Conservation (phyloP, 2,797 vertebrate genomes). For the Huso huso region DNA sequence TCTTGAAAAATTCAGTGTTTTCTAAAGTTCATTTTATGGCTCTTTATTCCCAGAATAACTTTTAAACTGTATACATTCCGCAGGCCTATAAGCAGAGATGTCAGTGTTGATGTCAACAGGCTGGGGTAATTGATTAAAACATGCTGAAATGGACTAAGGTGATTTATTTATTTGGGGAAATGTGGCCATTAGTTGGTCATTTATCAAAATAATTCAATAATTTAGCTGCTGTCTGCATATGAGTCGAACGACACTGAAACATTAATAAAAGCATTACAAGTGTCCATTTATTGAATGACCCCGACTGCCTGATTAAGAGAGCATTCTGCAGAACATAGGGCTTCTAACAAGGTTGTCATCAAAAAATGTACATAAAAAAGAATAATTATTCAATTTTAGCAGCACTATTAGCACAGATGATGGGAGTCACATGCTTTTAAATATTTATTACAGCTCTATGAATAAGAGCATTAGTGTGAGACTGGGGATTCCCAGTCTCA, state of each 20-base stretch:
- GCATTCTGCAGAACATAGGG: too few relatives aligned
- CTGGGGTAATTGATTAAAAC: constrained; percentile 12
- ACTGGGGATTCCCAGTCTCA: neutral
- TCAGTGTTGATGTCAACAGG: constrained; percentile 5
- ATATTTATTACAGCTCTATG: neutral
- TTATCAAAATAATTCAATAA: constrained; percentile 7
- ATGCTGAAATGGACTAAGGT: constrained; percentile 8
- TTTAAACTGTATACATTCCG: neutral
- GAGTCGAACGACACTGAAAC: neutral
- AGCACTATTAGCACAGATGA: too few relatives aligned
- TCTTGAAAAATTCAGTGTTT: neutral
- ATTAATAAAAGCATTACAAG: constrained; percentile 5
- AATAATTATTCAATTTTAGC: too few relatives aligned
- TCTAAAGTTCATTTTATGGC: neutral
- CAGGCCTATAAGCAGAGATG: neutral
- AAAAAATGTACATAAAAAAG: too few relatives aligned
- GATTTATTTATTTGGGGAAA: constrained; percentile 6
- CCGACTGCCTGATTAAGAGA: too few relatives aligned
- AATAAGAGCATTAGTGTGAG: neutral
- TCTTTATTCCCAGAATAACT: neutral
- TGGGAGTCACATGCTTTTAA: neutral
- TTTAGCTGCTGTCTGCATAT: constrained; percentile 7
- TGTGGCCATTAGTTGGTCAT: neutral
- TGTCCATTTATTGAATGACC: neutral
- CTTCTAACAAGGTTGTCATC: too few relatives aligned